Conservation (phyloP, 2,888 invertebrate species). For the Melieria crassipennis region DNA sequence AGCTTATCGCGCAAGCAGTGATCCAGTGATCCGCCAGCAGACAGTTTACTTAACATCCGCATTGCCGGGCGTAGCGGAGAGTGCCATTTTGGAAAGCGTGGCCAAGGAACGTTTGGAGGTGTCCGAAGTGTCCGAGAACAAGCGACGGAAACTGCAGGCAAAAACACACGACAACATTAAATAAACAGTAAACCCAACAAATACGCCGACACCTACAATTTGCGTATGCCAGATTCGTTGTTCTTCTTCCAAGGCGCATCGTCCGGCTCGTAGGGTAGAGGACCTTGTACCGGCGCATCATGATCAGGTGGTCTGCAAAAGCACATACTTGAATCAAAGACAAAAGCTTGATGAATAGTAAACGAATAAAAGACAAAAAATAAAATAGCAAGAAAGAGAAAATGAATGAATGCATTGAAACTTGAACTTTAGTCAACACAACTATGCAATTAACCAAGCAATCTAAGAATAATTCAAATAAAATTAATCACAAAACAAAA, state of each 20-base stretch:
- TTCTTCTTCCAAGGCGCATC: constrained; percentile 94
- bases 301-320: constrained; percentile 70
- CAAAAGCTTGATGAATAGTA: constrained; percentile 1
- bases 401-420: not conserved
- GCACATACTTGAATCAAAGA: not conserved
- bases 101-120: constrained; percentile 77
- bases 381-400: not conserved
- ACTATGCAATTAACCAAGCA: no score
- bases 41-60: constrained; percentile 42
- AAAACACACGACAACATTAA: not conserved
- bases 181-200: no score
- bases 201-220: constrained; percentile 78
- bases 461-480: no score
- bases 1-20: no score
- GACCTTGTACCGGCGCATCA: constrained; percentile 95
- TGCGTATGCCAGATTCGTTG: constrained; percentile 84
- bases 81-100: constrained; percentile 80
- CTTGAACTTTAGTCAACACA: not conserved
- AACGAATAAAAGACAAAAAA: constrained; percentile 7
- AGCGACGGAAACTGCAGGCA: constrained; percentile 82
- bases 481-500: no score
- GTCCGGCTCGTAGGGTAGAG: constrained; percentile 94
- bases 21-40: no score
- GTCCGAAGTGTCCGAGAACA: constrained; percentile 77
- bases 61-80: constrained; percentile 60